These are phyloP conservation scores for Drosophila ogumai DNA, from an alignment of 1,140 invertebrate species.

Conservation along the genomic window DNA sequence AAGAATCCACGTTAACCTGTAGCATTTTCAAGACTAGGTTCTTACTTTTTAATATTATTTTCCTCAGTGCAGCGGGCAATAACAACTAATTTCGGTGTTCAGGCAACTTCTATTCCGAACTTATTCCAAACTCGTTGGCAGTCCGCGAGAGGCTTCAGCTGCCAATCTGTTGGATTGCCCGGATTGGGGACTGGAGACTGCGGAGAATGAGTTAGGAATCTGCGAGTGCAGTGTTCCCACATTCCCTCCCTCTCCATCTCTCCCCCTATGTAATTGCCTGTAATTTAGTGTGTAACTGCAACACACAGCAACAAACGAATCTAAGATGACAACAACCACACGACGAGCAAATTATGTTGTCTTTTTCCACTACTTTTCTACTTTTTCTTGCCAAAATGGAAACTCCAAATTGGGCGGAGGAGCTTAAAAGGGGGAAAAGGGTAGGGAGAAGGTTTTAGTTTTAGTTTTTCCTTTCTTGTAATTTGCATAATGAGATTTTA, in stretches of 20 bases:
- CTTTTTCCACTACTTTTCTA: slow-evolving; percentile 34
- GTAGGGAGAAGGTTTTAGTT: slow-evolving; percentile 5
- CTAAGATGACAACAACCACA: slow-evolving; percentile 74
- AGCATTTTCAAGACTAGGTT: background rate
- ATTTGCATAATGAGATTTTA: slow-evolving; percentile 84
- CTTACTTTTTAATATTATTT: background rate
- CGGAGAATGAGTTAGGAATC: slow-evolving; percentile 35
- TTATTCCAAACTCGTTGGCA: slow-evolving; percentile 36
- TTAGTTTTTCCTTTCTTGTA: slow-evolving; percentile 45
- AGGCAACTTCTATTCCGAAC: slow-evolving; percentile 36
- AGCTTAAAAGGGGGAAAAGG: background rate
- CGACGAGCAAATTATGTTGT: slow-evolving; percentile 79
- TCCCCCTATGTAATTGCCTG: slow-evolving; percentile 75
- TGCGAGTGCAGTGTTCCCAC: slow-evolving; percentile 49
- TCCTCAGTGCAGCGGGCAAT: slow-evolving; percentile 20
- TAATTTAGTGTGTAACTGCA: slow-evolving; percentile 83
- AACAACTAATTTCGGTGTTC: slow-evolving; percentile 64
- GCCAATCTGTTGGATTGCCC: slow-evolving; percentile 54
- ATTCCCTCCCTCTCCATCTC: slow-evolving; percentile 23
- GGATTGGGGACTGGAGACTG: slow-evolving; percentile 8
- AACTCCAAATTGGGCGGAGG: slow-evolving; percentile 33
- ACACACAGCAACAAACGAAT: slow-evolving; percentile 55
- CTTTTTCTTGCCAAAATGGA: slow-evolving; percentile 31
- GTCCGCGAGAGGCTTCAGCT: slow-evolving; percentile 30
- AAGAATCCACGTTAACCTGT: too few relatives aligned